phyloP scores from a whole-genome alignment of 30 jellyfish, hydroid and myxozoan species.

The Aurelia aurita complex sp. Pacific region DNA sequence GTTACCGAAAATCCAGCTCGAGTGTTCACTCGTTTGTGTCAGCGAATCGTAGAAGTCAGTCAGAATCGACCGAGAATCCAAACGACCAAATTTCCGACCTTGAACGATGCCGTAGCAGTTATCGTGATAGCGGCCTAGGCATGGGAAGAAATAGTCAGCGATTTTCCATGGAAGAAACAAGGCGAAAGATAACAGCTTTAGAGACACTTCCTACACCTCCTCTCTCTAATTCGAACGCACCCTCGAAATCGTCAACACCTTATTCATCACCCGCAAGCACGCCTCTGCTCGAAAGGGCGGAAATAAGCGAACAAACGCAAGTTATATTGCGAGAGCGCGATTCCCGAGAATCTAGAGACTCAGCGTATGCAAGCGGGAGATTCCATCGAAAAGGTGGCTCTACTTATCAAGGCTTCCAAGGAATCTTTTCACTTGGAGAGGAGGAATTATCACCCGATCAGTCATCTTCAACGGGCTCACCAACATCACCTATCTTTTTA shows the following conservation, averaged over 20 bases:
- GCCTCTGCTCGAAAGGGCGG: constrained; percentile 54
- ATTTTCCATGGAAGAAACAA: constrained; percentile 50
- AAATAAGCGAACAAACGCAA: constrained; percentile 13
- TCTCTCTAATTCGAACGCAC: constrained; percentile 3
- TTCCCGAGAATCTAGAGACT: constrained; percentile 72
- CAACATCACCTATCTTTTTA: constrained; percentile 63
- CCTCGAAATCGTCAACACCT: constrained; percentile 56
- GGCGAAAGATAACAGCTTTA: constrained; percentile 60
- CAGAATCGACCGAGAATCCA: constrained; percentile 44
- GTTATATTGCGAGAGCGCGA: constrained; percentile 68
- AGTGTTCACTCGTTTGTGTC: constrained; percentile 29
- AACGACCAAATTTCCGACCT: constrained; percentile 17
- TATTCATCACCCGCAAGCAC: constrained; percentile 63
- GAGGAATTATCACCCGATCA: constrained; percentile 57
- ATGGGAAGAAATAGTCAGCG: constrained; percentile 71
- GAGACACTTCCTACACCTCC: constrained; percentile 41
- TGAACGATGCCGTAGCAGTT: constrained; percentile 40
- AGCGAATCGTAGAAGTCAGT: constrained; percentile 58
- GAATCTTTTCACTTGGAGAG: constrained; percentile 43
- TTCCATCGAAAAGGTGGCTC: constrained; percentile 48
- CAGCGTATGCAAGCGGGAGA: constrained; percentile 94
- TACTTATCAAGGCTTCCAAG: constrained; percentile 34
- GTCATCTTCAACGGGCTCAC: constrained; percentile 25
- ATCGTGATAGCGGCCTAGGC: constrained; percentile 61
- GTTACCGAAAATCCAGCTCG: constrained; percentile 49